phyloP scores from a whole-genome alignment of 2,888 invertebrate species.

The Platerodrilus igneus region DNA sequence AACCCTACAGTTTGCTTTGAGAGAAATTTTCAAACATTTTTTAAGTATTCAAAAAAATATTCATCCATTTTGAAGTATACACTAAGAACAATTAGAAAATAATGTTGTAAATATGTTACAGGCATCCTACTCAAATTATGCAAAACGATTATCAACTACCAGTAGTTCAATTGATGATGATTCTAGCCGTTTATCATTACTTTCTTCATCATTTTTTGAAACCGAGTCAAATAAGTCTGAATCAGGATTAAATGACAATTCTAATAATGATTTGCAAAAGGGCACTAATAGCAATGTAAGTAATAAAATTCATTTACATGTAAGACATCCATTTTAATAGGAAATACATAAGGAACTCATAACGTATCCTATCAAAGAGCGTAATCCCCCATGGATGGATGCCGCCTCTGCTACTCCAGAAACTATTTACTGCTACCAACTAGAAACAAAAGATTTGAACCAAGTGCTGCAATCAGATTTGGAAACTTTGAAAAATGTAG shows the following conservation, averaged over 20 bases:
- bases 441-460: constrained; percentile 53
- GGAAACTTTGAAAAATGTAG: constrained; percentile 51
- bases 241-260: constrained; percentile 46
- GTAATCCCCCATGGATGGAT: constrained; percentile 64
- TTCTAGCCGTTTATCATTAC: constrained; percentile 65
- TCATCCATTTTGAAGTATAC: too few species aligned
- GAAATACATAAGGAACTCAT: constrained; percentile 45
- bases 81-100: too few species aligned
- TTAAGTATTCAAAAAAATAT: too few species aligned
- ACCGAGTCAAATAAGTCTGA: constrained; percentile 60
- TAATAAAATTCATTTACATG: constrained; percentile 3
- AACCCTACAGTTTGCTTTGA: too few species aligned
- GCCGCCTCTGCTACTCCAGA: constrained; percentile 62
- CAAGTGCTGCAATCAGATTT: constrained; percentile 62
- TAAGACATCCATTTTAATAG: constrained; percentile 24
- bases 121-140: too few species aligned
- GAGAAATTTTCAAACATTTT: too few species aligned
- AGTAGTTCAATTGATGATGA: constrained; percentile 47
- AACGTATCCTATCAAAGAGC: constrained; percentile 46
- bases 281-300: constrained; percentile 38
- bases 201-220: constrained; percentile 66
- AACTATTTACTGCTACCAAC: constrained; percentile 65
- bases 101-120: too few species aligned
- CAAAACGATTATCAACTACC: too few species aligned
- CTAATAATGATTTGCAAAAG: constrained; percentile 35